Percentiles rank a stretch among this genome's conserved stretches.
Evolutionary conservation across 1,140 invertebrate species (phyloP).

Genomic region (Lycorma delicatula): DNA sequence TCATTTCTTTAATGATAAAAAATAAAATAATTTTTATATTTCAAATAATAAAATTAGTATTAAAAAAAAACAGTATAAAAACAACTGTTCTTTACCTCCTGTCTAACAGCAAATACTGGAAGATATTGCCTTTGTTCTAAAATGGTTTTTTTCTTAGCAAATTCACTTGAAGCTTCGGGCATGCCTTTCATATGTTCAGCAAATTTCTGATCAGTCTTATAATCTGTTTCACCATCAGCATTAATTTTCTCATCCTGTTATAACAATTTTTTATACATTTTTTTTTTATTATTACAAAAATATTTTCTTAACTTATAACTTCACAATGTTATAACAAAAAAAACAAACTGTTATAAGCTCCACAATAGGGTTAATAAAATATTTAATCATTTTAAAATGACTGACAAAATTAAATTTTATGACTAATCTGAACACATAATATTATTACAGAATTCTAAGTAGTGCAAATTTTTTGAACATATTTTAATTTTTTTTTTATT

Average conservation of each 20-base stretch:
- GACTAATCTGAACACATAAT: too few species aligned
- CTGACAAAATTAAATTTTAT: too few species aligned
- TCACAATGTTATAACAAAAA: neutral
- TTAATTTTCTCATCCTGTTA: conserved; percentile 28
- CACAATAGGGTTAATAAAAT: too few species aligned
- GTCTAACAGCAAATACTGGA: conserved; percentile 92
- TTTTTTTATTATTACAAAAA: neutral
- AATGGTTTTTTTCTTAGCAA: conserved; percentile 81
- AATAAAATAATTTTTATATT: too few species aligned
- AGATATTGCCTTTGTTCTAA: conserved; percentile 83
- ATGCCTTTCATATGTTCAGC: conserved; percentile 82
- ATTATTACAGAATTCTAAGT: too few species aligned
- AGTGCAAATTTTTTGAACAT: too few species aligned
- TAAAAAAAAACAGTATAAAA: neutral
- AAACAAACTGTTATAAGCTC: too few species aligned
- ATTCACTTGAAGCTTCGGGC: conserved; percentile 72
- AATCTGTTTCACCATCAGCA: conserved; percentile 60
- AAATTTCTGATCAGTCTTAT: conserved; percentile 88
- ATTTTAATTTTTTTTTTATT: too few species aligned
- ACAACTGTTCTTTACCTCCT: conserved; percentile 50
- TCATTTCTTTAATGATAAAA: too few species aligned
- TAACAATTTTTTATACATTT: neutral
- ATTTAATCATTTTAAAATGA: too few species aligned
- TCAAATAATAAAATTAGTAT: neutral
- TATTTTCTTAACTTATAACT: too few species aligned